Percentiles rank a stretch among this genome's conserved stretches.
Evolutionary conservation across 2,888 invertebrate genomes (phyloP).

Genomic region (Scelioninae gen. 2): DNA sequence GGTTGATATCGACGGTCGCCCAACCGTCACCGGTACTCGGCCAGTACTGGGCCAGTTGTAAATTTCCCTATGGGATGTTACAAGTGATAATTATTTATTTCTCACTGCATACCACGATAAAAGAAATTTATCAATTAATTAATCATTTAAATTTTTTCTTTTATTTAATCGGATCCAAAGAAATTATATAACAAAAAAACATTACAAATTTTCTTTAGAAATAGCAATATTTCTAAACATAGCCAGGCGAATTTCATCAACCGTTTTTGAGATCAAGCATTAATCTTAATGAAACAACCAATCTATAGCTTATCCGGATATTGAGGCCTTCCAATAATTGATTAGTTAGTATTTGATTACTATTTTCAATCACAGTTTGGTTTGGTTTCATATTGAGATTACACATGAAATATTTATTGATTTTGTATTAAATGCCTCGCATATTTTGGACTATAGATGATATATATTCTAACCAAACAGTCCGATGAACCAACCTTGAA

Average conservation of each 20-base stretch:
- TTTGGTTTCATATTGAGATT: constrained; percentile 43
- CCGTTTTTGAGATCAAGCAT: constrained; percentile 27
- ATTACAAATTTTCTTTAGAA: too few species aligned
- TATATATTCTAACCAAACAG: background rate
- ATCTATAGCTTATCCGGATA: constrained; percentile 41
- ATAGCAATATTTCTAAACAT: background rate
- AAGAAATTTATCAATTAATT: too few species aligned
- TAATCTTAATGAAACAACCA: constrained; percentile 39
- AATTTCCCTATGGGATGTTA: too few species aligned
- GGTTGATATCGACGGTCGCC: too few species aligned
- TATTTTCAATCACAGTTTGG: constrained; percentile 48
- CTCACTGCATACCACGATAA: too few species aligned
- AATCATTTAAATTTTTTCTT: too few species aligned
- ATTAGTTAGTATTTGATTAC: constrained; percentile 51
- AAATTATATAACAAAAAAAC: too few species aligned
- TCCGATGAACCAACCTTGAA: background rate
- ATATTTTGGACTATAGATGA: constrained; percentile 31
- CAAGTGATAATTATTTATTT: too few species aligned
- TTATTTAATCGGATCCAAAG: too few species aligned
- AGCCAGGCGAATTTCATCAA: background rate
- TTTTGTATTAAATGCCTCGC: constrained; percentile 21
- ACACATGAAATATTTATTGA: constrained; percentile 47
- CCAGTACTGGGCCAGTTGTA: too few species aligned
- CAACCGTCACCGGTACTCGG: too few species aligned
- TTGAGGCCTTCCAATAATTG: constrained; percentile 45